These are phyloP conservation scores for Temnothorax unifasciatus DNA, from an alignment of 2,888 invertebrate genomes.

Conservation along the genomic window DNA sequence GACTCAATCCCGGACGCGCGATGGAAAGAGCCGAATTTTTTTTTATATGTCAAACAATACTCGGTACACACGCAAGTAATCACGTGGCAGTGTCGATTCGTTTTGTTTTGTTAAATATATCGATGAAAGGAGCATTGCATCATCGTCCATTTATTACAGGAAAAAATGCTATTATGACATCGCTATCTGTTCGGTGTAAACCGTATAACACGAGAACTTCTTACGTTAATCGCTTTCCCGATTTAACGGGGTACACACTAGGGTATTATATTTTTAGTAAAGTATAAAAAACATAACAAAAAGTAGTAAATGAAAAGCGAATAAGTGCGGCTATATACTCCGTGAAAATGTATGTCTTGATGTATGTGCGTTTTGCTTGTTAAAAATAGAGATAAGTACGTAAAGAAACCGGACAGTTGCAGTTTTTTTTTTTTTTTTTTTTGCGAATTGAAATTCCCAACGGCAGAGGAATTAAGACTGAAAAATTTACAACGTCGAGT, in stretches of 20 bases:
- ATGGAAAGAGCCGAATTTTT: not conserved
- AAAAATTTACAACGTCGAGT: not conserved
- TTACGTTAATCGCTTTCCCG: not conserved
- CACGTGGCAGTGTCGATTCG: not conserved
- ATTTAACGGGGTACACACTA: not conserved
- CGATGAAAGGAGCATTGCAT: not conserved
- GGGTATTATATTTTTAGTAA: not conserved
- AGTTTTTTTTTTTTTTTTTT: no score
- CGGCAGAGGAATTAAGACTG: not conserved
- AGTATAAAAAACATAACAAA: not conserved
- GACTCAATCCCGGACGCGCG: conserved; percentile 11
- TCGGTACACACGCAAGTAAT: not conserved
- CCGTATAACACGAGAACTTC: not conserved
- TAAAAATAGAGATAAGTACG: not conserved
- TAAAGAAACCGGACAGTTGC: not conserved
- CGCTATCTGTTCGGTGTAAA: not conserved
- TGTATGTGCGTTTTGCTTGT: not conserved
- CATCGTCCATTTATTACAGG: not conserved
- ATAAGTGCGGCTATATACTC: not conserved
- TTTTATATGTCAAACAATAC: not conserved
- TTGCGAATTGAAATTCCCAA: not conserved
- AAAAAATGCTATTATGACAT: not conserved
- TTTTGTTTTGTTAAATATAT: not conserved
- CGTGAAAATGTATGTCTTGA: not conserved
- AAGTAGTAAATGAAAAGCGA: not conserved